phyloP scores from a whole-genome alignment of 1,140 invertebrate species.

The Drosophila fuyamai region DNA sequence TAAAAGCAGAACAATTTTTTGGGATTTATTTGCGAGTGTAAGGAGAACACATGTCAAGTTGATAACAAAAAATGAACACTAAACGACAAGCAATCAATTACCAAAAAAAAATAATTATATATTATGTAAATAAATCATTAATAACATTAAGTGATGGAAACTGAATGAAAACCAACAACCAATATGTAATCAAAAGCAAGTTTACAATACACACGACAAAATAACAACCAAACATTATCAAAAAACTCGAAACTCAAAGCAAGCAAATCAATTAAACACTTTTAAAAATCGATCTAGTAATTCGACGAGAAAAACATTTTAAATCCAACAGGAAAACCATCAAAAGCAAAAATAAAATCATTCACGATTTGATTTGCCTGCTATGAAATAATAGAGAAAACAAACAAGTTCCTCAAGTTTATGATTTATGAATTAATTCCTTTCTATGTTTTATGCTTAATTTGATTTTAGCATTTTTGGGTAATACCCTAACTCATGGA shows the following conservation, averaged over 20 bases:
- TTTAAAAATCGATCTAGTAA: constrained; percentile 10
- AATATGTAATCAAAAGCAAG: constrained; percentile 63
- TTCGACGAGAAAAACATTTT: constrained; percentile 5
- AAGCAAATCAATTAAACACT: constrained; percentile 62
- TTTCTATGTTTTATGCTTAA: not conserved
- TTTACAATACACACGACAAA: constrained; percentile 47
- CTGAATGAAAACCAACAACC: constrained; percentile 37
- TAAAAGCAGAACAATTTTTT: constrained; percentile 17
- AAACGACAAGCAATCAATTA: constrained; percentile 76
- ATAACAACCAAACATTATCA: constrained; percentile 35
- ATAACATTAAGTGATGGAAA: constrained; percentile 39
- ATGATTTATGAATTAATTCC: constrained; percentile 31
- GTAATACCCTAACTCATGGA: constrained; percentile 18
- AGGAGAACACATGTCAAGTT: constrained; percentile 40
- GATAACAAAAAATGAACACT: constrained; percentile 26
- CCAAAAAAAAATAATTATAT: constrained; percentile 41
- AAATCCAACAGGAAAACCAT: constrained; percentile 3
- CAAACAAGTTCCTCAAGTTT: constrained; percentile 59
- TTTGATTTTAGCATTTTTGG: constrained; percentile 19
- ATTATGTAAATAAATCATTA: constrained; percentile 46
- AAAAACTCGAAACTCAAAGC: constrained; percentile 50
- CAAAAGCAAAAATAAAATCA: constrained; percentile 1
- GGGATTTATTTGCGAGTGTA: constrained; percentile 30
- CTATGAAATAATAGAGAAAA: constrained; percentile 6
- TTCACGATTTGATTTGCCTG: constrained; percentile 29